Evolutionary conservation across 2,888 invertebrate species (phyloP).

Genomic region (Erynnis tages): DNA sequence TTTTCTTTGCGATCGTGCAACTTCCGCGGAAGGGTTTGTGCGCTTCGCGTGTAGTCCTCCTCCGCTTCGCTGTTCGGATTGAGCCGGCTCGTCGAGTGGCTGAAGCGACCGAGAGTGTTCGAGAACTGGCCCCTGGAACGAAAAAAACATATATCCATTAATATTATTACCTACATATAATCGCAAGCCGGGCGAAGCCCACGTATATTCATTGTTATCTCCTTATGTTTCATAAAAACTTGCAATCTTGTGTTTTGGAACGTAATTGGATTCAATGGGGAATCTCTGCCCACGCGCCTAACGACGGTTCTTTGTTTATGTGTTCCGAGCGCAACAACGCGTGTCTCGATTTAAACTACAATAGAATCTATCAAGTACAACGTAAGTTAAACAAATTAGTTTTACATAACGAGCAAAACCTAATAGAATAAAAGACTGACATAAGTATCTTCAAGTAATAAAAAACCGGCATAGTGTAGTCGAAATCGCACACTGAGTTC

Average conservation of each 20-base stretch:
- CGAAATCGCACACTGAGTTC: no score
- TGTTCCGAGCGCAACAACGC: constrained; percentile 31
- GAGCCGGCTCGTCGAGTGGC: constrained; percentile 89
- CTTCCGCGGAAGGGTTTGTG: constrained; percentile 90
- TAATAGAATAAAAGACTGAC: no score
- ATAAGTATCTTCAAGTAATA: no score
- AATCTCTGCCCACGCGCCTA: constrained; percentile 64
- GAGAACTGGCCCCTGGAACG: constrained; percentile 85
- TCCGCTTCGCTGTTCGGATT: constrained; percentile 78
- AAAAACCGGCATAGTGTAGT: no score
- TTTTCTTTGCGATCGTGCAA: constrained; percentile 77
- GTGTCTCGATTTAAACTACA: constrained; percentile 6
- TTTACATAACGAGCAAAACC: constrained; percentile 11
- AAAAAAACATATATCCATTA: constrained; percentile 47
- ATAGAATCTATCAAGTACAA: constrained; percentile 9
- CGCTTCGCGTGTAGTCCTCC: constrained; percentile 81
- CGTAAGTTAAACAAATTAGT: constrained; percentile 17
- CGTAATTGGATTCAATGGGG: constrained; percentile 72
- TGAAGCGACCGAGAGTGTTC: constrained; percentile 90
- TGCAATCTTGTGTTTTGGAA: constrained; percentile 54
- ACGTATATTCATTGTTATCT: constrained; percentile 65
- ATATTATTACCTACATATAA: constrained; percentile 50
- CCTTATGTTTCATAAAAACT: constrained; percentile 60
- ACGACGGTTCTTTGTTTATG: constrained; percentile 67
- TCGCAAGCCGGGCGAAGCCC: constrained; percentile 52